Evolutionary conservation across 1,140 invertebrate genomes (phyloP), one percentile per base, ranked within the genome.

Genomic region (Eupeodes corollae): DNA sequence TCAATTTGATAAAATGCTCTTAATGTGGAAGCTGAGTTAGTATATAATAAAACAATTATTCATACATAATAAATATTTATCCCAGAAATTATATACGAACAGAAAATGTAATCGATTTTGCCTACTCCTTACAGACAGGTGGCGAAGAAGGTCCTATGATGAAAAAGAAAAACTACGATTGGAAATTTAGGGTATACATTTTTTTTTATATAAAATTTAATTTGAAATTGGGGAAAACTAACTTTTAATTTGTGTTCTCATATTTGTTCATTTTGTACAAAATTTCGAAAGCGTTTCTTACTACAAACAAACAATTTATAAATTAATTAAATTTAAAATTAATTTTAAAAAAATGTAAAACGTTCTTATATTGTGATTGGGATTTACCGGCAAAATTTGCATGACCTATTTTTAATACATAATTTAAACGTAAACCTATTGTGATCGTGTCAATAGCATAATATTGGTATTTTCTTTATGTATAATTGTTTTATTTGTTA

Each of bases 171-270:
- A 79, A 78, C 58, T 79, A 80, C 75, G 81, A 84, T 70, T 83
- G 81, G 82, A 84, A 83, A 78, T 83, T 83, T 79, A 78, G 81
- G 82, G 82, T 84, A 83, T 75, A 50, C 30, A n/a, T 35, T 35
- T n/a, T 35, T n/a, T n/a, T n/a, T 35, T 35, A 35, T 35, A 35
- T n/a, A 35, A 15, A 15, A 35, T 35, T 35, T 15, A 35, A 35
- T 35, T 35, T 35, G 14, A 35, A 35, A 35, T 35, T 35, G 34
- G 14, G 34, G 12, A 35, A 35, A 35, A n/a, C 12, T 35, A n/a
- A 35, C 12, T n/a, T n/a, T n/a, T 26, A 5, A 26, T 26, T 26
- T 26, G 21, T 26, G 21, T 26, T 26, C 21, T 26, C 21, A 26
- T 26, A 26, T 26, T 26, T 26, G 21, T 26, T 26, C 21, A 26